Evolutionary conservation across 2,113 vertebrate genomes (phyloP).

Genomic region (Colossoma macropomum): DNA sequence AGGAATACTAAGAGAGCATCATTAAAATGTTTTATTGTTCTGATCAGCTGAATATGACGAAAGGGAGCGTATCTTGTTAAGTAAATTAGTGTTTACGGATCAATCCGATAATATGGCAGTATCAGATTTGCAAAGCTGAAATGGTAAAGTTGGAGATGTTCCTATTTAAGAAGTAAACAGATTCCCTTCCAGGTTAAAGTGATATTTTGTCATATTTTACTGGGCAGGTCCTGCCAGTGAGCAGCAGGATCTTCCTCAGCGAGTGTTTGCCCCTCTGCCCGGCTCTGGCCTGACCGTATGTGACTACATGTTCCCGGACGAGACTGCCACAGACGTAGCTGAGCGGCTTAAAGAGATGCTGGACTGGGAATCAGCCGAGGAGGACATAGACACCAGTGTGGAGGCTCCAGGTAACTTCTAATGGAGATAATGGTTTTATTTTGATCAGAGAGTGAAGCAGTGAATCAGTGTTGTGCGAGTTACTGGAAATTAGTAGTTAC

Average conservation of each 20-base stretch:
- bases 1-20: too few relatives aligned
- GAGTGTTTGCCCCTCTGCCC: slow-evolving; percentile 70
- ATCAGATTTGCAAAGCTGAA: background rate
- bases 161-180: background rate
- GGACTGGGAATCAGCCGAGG: slow-evolving; percentile 62
- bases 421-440: too few relatives aligned
- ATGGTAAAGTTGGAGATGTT: too few relatives aligned
- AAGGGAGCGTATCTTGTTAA: too few relatives aligned
- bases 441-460: too few relatives aligned
- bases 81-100: too few relatives aligned
- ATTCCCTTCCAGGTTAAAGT: background rate
- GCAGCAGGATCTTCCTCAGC: slow-evolving; percentile 63
- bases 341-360: slow-evolving; percentile 79
- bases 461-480: too few relatives aligned
- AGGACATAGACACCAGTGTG: slow-evolving; percentile 67
- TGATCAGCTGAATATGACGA: too few relatives aligned
- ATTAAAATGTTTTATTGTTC: too few relatives aligned
- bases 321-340: slow-evolving; percentile 66
- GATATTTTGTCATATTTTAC: background rate
- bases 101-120: too few relatives aligned
- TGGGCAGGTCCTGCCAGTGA: slow-evolving; percentile 42
- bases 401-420: slow-evolving; percentile 58
- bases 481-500: too few relatives aligned
- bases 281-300: slow-evolving; percentile 68
- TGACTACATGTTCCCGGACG: slow-evolving; percentile 79